Base-by-base conservation (phyloP, 1,140 invertebrate genomes). In the Sminthurides bifidus region DNA sequence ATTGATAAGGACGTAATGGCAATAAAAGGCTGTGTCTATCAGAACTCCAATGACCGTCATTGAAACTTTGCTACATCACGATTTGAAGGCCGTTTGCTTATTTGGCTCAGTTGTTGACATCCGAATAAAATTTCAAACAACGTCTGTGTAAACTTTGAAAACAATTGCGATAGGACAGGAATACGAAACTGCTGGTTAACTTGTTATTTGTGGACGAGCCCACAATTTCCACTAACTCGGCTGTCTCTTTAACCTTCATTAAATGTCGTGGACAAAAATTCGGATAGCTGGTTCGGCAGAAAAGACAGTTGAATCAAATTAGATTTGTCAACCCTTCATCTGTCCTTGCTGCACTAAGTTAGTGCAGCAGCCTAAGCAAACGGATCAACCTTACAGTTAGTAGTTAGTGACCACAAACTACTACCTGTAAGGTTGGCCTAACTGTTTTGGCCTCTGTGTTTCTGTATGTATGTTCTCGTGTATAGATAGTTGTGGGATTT, bases 161-260 rank as follows among this genome's bases (percentile, higher is more conserved):
- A 41, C n/a, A n/a, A n/a, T n/a, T n/a, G n/a, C n/a, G n/a, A n/a
- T n/a, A n/a, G n/a, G n/a, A n/a, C n/a, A n/a, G n/a, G n/a, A n/a
- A n/a, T n/a, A n/a, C n/a, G n/a, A n/a, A n/a, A n/a, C n/a, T n/a
- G n/a, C n/a, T n/a, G n/a, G n/a, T n/a, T n/a, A n/a, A n/a, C n/a
- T n/a, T n/a, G n/a, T n/a, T n/a, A n/a, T n/a, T n/a, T n/a, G n/a
- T n/a, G n/a, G n/a, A n/a, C n/a, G n/a, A n/a, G n/a, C n/a, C n/a
- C n/a, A n/a, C n/a, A n/a, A n/a, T n/a, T n/a, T n/a, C n/a, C n/a
- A n/a, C n/a, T n/a, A n/a, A n/a, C n/a, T 49, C 5, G 46, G 26
- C 14, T 24, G 46, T 61, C 54, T 61, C 31, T 35, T 57, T 53
- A 57, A 46, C 54, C 57, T 61, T 61, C 59, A 61, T 60, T 60